A percentile compares a stretch with the other conserved stretches of the same genome.
These are phyloP conservation scores for Brachycybe producta DNA, from an alignment of 2,888 invertebrate species.

Conservation along the genomic window DNA sequence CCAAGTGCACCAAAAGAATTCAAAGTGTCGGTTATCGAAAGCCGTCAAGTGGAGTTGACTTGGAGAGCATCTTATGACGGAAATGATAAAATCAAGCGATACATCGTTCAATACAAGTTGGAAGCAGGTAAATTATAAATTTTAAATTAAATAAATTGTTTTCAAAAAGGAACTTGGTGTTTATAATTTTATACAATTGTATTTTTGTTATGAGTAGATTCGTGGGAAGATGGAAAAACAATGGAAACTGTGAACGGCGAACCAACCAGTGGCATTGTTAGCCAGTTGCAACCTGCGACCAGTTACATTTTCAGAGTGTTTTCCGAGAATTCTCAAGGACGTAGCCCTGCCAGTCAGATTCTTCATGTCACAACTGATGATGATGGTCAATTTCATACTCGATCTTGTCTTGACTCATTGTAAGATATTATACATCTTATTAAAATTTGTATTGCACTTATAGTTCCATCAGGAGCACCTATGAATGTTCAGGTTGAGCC, in stretches of 20 bases:
- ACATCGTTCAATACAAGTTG: constrained; percentile 33
- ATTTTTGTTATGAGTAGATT: too few relatives aligned
- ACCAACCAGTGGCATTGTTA: constrained; percentile 2
- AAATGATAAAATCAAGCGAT: constrained; percentile 30
- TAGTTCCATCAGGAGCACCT: constrained; percentile 34
- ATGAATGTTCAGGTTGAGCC: constrained; percentile 30
- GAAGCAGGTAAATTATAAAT: constrained; percentile 7
- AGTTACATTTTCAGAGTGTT: constrained; percentile 3
- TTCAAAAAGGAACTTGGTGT: background rate
- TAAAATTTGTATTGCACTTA: constrained; percentile 7
- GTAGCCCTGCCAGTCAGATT: constrained; percentile 27
- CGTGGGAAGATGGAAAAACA: background rate
- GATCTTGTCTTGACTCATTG: too few relatives aligned
- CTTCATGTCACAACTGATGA: constrained; percentile 27
- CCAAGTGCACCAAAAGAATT: constrained; percentile 33
- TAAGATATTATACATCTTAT: background rate
- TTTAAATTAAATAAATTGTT: too few relatives aligned
- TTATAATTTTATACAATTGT: background rate
- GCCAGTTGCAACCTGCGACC: background rate
- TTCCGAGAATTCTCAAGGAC: constrained; percentile 1
- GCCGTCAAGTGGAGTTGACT: constrained; percentile 28
- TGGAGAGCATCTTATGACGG: constrained; percentile 33
- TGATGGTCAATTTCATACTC: too few relatives aligned
- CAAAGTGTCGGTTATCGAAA: constrained; percentile 28
- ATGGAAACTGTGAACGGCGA: constrained; percentile 8